A percentile compares a stretch with the other conserved stretches of the same genome.
Conservation (phyloP, 2,113 vertebrate species). For the Pitta sordida region DNA sequence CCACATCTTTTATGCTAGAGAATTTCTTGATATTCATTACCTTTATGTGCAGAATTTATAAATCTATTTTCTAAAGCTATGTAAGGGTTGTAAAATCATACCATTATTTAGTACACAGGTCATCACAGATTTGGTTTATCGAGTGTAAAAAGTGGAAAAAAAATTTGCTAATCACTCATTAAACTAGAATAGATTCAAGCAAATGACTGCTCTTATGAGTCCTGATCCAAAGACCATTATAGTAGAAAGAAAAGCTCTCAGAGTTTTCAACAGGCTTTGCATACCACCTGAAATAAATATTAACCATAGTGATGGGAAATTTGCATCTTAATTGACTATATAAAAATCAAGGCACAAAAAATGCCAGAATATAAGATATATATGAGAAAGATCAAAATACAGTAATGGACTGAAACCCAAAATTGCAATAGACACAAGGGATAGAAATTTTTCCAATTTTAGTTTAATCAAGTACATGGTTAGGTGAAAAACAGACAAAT, state of each 20-base stretch:
- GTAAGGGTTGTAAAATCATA: constrained; percentile 22
- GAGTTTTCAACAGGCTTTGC: not conserved
- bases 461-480: not conserved
- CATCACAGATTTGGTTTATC: constrained; percentile 3
- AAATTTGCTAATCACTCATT: constrained; percentile 47
- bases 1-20: not conserved
- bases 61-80: constrained; percentile 33
- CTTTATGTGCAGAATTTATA: constrained; percentile 27
- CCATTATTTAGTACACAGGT: not conserved
- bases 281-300: not conserved
- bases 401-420: not conserved
- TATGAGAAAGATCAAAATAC: not conserved
- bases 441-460: not conserved
- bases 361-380: not conserved
- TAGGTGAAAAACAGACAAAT: not conserved
- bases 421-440: not conserved
- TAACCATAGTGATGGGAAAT: not conserved
- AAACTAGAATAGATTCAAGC: not conserved
- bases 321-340: not conserved
- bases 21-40: constrained; percentile 13
- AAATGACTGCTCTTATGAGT: constrained; percentile 18
- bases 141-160: constrained; percentile 17
- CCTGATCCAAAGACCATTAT: constrained; percentile 15
- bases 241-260: not conserved
- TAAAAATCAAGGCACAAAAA: not conserved